phyloP scores from a whole-genome alignment of 2,797 vertebrate genomes.

The Spinus olivaceus region DNA sequence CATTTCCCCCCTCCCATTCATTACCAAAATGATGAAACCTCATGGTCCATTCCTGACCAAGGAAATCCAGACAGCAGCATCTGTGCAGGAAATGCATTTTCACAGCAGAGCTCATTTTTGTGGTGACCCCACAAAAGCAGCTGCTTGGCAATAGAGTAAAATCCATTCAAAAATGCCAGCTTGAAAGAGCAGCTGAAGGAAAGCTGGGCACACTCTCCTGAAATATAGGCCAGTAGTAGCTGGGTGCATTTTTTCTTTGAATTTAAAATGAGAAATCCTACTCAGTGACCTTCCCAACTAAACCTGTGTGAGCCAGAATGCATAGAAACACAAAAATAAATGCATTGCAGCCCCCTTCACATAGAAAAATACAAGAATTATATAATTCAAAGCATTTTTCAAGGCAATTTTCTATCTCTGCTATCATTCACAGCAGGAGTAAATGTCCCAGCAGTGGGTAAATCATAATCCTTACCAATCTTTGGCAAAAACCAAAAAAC shows the following conservation, averaged over 20 bases:
- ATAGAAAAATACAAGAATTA: background rate
- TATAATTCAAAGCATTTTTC: background rate
- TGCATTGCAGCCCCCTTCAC: background rate
- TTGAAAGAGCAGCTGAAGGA: background rate
- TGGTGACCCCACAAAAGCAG: background rate
- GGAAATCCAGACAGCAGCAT: background rate
- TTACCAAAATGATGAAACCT: background rate
- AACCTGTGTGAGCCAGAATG: background rate
- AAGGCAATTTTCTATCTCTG: slow-evolving; percentile 13
- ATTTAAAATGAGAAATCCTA: background rate
- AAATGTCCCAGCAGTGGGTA: background rate
- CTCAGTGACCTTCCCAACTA: background rate
- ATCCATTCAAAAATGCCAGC: background rate
- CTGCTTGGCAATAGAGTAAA: background rate
- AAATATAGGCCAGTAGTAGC: background rate
- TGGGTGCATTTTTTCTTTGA: background rate
- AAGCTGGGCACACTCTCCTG: background rate
- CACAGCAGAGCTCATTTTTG: background rate
- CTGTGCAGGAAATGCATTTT: background rate
- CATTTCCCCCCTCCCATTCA: accelerated
- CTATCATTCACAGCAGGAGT: background rate
- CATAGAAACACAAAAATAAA: background rate
- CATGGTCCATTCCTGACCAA: background rate
- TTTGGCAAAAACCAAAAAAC: background rate
- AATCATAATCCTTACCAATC: background rate